Evolutionary conservation across 2,113 vertebrate genomes (phyloP).

Genomic region (Crotophaga sulcirostris): DNA sequence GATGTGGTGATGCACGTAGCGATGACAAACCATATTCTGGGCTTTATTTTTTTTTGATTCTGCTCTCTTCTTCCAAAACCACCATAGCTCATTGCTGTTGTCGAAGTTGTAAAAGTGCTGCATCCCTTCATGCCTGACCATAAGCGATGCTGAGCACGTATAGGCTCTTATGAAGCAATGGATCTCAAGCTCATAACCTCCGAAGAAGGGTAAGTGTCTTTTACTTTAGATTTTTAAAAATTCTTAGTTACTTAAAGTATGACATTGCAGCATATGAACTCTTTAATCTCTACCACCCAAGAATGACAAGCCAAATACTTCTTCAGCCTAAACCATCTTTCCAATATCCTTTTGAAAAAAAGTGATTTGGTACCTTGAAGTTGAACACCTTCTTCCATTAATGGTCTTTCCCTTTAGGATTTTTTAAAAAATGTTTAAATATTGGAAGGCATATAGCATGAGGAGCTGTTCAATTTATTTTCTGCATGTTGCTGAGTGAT

Average conservation of each 20-base stretch:
- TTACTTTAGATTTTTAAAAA: not conserved
- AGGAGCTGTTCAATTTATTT: conserved; percentile 25
- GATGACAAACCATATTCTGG: not conserved
- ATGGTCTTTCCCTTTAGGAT: not conserved
- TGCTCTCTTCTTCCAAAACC: not conserved
- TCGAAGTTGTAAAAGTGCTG: not conserved
- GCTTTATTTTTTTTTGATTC: not conserved
- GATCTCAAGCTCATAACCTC: not conserved
- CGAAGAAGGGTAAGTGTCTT: not conserved
- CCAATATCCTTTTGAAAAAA: not conserved
- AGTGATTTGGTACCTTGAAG: not conserved
- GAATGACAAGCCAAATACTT: not conserved
- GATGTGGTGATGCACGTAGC: not conserved
- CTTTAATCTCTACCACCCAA: not conserved
- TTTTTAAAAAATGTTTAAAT: not conserved
- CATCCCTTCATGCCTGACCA: not conserved
- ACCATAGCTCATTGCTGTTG: not conserved
- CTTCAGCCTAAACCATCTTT: not conserved
- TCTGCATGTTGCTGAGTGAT: conserved; percentile 19
- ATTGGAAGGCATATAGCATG: not conserved
- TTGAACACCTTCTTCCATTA: not conserved
- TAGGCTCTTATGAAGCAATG: not conserved
- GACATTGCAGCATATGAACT: not conserved
- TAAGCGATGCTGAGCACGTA: not conserved
- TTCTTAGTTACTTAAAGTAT: not conserved